Base-by-base conservation (phyloP, 1,140 invertebrate genomes). In the Drosophila aff. region DNA sequence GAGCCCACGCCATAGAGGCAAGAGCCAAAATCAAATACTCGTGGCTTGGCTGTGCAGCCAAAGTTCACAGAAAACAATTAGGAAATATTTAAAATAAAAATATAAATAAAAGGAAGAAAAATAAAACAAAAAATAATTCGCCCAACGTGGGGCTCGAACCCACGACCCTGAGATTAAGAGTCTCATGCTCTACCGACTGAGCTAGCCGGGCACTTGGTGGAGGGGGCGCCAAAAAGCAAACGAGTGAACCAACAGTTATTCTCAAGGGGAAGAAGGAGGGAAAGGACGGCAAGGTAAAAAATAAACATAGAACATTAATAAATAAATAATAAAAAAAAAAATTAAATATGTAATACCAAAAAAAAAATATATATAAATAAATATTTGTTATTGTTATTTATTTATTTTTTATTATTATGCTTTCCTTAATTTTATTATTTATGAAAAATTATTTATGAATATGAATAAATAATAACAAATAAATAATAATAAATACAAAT, bases 91-190 rank as follows among this genome's bases (percentile, higher is more conserved):
- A 16, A 36, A 11, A 36, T 15, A 28, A 44, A 18, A 52, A 15
- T 36, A 33, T 15, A 47, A 55, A 49, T 8, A 31, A 49, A 13
- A 57, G 18, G 16, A 55, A 18, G 44, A 18, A 18, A 52, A 26
- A 38, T 38, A 13, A 50, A 26, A 21, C 6, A 50, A 44, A 59
- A 10, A 59, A 46, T 0, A 38, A 61, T 84, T n/a, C 96, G 96
- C 96, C 96, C 96, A 96, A 97, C 96, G 96, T 96, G 96, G 96
- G 96, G 96, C 96, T 97, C 96, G 96, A 97, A 97, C 96, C 96
- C 96, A 96, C 96, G 96, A 97, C 96, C 96, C 96, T 96, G 96
- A 96, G 96, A 96, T 97, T 97, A 97, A 97, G 96, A 97, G 96
- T 96, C 96, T 96, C 96, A 96, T 97, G 96, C 96, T 97, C 96